Evolutionary conservation across 2,888 invertebrate genomes (phyloP).

Genomic region (Heliconius erato): DNA sequence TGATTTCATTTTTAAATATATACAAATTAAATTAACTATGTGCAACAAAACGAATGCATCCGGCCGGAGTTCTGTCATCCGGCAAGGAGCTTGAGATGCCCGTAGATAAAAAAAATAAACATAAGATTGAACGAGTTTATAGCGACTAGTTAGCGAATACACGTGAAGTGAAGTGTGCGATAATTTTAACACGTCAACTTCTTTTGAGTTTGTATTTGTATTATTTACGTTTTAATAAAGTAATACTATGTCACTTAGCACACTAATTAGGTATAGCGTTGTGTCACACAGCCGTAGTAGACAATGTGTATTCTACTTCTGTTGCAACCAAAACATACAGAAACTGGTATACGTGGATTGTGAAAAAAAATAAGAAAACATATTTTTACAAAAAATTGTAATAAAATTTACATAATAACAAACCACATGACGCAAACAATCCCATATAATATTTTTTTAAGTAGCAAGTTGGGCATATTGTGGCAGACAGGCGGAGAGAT

Average conservation of each 20-base stretch:
- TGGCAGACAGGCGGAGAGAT: too few relatives aligned
- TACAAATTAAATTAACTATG: background rate
- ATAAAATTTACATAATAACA: too few relatives aligned
- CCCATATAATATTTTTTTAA: too few relatives aligned
- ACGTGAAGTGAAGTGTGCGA: constrained; percentile 30
- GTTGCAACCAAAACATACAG: background rate
- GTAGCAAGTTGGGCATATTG: too few relatives aligned
- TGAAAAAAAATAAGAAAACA: background rate
- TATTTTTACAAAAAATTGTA: background rate
- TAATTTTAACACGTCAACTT: constrained; percentile 9
- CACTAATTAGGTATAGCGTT: background rate
- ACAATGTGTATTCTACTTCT: background rate
- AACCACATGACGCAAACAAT: too few relatives aligned
- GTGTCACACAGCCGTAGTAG: background rate
- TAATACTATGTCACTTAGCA: constrained; percentile 9
- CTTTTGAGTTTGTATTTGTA: background rate
- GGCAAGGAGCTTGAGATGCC: background rate
- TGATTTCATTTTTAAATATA: too few relatives aligned
- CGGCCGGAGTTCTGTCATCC: background rate
- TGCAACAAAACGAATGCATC: background rate
- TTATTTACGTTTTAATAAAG: background rate
- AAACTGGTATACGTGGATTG: background rate
- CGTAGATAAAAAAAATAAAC: background rate
- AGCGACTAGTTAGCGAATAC: constrained; percentile 14
- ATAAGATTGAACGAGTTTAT: background rate